Conservation (phyloP, 2,797 vertebrate species). For the Mus caroli region DNA sequence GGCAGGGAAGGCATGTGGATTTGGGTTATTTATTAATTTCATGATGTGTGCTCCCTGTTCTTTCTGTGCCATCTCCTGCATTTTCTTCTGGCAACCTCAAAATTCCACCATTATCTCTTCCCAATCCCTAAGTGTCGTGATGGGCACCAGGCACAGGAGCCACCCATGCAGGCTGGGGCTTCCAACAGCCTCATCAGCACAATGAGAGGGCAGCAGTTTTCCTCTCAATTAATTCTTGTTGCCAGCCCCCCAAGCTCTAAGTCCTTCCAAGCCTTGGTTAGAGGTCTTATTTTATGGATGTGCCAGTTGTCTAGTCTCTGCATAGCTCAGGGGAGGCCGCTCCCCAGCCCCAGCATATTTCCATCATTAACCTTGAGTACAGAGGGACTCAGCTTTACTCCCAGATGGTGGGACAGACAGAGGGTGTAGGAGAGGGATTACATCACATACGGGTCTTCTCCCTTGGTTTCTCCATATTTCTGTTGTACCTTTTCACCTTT, state of each 20-base stretch:
- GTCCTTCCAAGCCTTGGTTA: not conserved
- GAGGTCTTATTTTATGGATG: constrained; percentile 4
- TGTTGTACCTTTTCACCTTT: not conserved
- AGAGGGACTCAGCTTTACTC: not conserved
- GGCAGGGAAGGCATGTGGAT: not conserved
- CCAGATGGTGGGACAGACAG: not conserved
- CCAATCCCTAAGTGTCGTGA: not conserved
- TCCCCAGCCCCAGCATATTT: not conserved
- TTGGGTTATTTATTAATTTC: constrained; percentile 3
- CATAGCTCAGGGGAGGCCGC: not conserved
- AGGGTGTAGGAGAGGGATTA: not conserved
- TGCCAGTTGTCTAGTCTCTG: constrained; percentile 16
- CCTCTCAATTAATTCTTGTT: not conserved
- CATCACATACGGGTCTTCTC: not conserved
- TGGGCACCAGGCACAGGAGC: not conserved
- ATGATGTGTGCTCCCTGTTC: constrained; percentile 22
- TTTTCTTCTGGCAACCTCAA: constrained; percentile 22
- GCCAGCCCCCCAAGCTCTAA: not conserved
- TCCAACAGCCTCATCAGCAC: not conserved
- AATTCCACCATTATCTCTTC: not conserved
- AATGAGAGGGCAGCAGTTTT: not conserved
- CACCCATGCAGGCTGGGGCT: not conserved
- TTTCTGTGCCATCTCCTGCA: not conserved
- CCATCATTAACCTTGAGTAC: not conserved
- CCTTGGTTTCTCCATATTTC: not conserved